Base-by-base conservation (phyloP, 64 coral and sea anemone genomes). In the Pocillopora verrucosa region DNA sequence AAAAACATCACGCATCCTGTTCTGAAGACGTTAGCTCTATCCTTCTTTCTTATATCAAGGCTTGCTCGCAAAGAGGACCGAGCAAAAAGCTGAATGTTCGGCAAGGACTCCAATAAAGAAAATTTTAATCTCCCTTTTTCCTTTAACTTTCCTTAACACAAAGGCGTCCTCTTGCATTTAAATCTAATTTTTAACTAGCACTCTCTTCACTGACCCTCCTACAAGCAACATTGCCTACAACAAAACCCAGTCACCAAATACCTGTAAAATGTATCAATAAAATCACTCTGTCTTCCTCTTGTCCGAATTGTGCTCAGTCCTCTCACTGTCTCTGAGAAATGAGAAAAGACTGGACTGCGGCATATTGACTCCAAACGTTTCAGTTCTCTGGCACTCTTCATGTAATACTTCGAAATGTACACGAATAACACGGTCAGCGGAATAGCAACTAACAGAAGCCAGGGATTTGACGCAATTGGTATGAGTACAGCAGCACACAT, bases 241-340 rank as follows among this genome's bases (percentile, higher is more conserved):
- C 3, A 51, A 4, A 7, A 51, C 41, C 41, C 7, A 51, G 41
- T 51, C 3, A 51, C 41, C 7, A 78, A 5, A 19, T n/a, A 79
- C 76, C 57, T 59, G 57, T 79, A 79, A 79, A 79, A 59, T 34
- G 20, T 17, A 59, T 79, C 57, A 5, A 79, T 26, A 34, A 79
- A 79, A 59, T 56, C 57, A 11, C 22, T 79, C 26, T 79, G 76
- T 56, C 76, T 56, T 1, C 76, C 36, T 25, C 76, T 45, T 51
- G 76, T 79, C 20, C 76, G 36, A 59, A 79, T 79, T 36, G 76
- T 79, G 37, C 37, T 36, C 76, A 79, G 76, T 20, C 76, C 36
- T n/a, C n/a, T 79, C 34, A 79, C 0, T 1, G 76, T 79, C 76
- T 79, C 76, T 0, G 76, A 79, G 13, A 79, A 56, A 26, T 79